Percentiles rank a stretch among this genome's conserved stretches.
These are phyloP conservation scores for Nothobranchius kuhntae DNA, from an alignment of 2,113 vertebrate species.

Conservation along the genomic window DNA sequence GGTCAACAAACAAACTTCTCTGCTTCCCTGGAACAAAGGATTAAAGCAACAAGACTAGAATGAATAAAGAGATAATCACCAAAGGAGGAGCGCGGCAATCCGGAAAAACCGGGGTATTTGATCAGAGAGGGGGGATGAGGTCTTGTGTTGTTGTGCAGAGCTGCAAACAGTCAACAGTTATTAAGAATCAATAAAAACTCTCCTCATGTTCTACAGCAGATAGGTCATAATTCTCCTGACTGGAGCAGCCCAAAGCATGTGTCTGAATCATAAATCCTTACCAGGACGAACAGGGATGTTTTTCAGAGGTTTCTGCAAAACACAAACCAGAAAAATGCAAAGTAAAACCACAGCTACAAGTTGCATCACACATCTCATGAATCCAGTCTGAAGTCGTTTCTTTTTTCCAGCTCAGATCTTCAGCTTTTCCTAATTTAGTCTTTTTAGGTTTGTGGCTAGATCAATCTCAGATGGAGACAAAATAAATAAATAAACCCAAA, in stretches of 20 bases:
- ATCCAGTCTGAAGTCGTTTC: too few relatives aligned
- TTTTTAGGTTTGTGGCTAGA: too few relatives aligned
- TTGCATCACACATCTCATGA: too few relatives aligned
- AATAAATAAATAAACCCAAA: not conserved
- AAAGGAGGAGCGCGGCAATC: slow-evolving; percentile 64
- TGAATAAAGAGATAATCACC: slow-evolving; percentile 63
- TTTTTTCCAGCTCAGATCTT: too few relatives aligned
- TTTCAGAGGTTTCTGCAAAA: slow-evolving; percentile 63
- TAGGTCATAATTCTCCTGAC: not conserved
- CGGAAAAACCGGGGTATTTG: slow-evolving; percentile 55
- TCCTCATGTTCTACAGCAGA: not conserved
- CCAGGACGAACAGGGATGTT: slow-evolving; percentile 67
- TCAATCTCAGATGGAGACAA: too few relatives aligned
- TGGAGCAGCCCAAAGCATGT: not conserved
- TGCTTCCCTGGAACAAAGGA: not conserved
- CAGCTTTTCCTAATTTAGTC: too few relatives aligned
- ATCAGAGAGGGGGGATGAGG: slow-evolving; percentile 25
- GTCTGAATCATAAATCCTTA: slow-evolving; percentile 46
- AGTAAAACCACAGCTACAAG: too few relatives aligned
- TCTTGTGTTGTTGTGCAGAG: slow-evolving; percentile 67
- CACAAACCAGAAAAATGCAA: not conserved
- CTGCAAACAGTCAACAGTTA: slow-evolving; percentile 45
- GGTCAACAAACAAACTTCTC: too few relatives aligned
- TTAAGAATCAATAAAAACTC: not conserved
- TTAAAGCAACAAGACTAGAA: not conserved